phyloP scores from a whole-genome alignment of 2,113 vertebrate species.

The Motacilla alba region DNA sequence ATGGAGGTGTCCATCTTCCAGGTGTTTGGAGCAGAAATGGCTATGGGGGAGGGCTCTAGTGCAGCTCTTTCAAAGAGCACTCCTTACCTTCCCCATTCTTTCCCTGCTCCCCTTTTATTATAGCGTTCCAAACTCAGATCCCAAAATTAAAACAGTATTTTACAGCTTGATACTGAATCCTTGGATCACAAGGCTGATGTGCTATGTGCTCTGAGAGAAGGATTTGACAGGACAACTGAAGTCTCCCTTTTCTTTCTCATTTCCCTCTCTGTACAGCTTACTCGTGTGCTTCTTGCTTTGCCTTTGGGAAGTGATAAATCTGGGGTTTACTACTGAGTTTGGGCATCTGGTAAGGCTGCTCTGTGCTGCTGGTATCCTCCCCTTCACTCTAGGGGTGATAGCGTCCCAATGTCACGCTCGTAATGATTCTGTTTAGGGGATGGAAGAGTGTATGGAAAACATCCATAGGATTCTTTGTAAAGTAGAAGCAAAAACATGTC shows the following conservation, averaged over 20 bases:
- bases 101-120: not conserved
- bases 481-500: constrained; percentile 1
- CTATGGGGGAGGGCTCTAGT: not conserved
- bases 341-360: not conserved
- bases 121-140: not conserved
- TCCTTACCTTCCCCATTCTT: not conserved
- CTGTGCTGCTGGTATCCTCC: not conserved
- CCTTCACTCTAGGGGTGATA: not conserved
- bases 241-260: not conserved
- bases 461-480: not conserved
- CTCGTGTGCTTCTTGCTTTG: not conserved
- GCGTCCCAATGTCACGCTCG: not conserved
- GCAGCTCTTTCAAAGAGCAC: not conserved
- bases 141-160: not conserved
- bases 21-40: constrained; percentile 1
- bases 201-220: not conserved
- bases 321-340: not conserved
- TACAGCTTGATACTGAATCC: not conserved
- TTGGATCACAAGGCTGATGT: not conserved
- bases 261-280: not conserved
- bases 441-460: not conserved
- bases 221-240: not conserved
- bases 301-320: constrained; percentile 39
- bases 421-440: not conserved
- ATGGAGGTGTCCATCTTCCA: not conserved